Base-by-base conservation (phyloP, 2,888 invertebrate genomes). In the Ceramica pisi region DNA sequence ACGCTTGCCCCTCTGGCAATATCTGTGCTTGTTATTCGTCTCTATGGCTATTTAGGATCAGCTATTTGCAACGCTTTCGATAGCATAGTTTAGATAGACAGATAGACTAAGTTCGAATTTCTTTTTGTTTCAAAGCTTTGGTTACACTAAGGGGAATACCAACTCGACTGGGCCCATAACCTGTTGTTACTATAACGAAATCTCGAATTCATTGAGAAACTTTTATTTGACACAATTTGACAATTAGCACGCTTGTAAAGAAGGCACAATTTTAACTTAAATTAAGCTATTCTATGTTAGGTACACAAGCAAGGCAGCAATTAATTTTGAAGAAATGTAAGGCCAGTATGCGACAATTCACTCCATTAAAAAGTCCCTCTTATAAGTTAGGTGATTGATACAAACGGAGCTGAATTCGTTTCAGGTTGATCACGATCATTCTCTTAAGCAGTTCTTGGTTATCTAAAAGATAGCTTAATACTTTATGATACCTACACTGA, bases 1-100 rank as follows among this genome's bases (percentile, higher is more conserved):
- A 74, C 26, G 80, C 53, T 51, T 38, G 57, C n/a, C 44, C 8
- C 61, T 12, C 44, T 50, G 19, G 60, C 75, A 53, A 63, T 77
- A 64, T 50, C 53, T 64, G 44, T 50, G 63, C 44, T 57, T 16
- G 69, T n/a, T 62, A 57, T 62, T 57, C 62, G 38, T 70, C 61
- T 76, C 16, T 44, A 44, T 12, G 16, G 35, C 44, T 31, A 68
- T 50, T 67, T 62, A 16, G 44, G 44, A 57, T 38, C 38, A 12
- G 21, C 31, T 61, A 31, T 56, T 31, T 23, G 35, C 35, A 50
- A n/a, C 44, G 12, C 12, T 31, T 50, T 56, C 16, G 38, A 38
- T n/a, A 60, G 12, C 10, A n/a, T 19, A 44, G 41, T 71, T 44
- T 19, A 5, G 2, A n/a, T n/a, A n/a, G n/a, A 21, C 14, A 19